A percentile compares a stretch with the other conserved stretches of the same genome.
phyloP scores from a whole-genome alignment of 2,797 vertebrate species.

The Sorex maritimensis region DNA sequence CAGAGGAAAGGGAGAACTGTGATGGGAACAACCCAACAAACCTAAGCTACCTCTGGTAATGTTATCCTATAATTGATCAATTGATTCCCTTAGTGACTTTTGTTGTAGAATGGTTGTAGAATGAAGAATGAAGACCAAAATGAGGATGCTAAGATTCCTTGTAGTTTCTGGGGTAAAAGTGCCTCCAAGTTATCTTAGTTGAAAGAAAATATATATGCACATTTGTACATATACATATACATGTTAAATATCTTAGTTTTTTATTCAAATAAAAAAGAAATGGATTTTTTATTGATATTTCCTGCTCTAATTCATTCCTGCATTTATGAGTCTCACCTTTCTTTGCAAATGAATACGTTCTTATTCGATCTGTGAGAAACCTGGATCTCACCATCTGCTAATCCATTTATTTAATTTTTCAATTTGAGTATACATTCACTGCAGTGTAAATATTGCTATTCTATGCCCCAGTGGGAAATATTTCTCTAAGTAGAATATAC shows the following conservation, averaged over 20 bases:
- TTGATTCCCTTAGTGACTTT: too few relatives aligned
- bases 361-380: not conserved
- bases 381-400: not conserved
- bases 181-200: too few relatives aligned
- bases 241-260: not conserved
- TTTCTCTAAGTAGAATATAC: not conserved
- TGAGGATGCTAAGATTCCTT: too few relatives aligned
- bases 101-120: too few relatives aligned
- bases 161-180: too few relatives aligned
- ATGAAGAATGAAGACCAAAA: too few relatives aligned
- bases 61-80: too few relatives aligned
- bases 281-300: not conserved
- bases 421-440: not conserved
- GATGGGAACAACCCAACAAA: too few relatives aligned
- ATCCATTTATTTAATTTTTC: not conserved
- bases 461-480: not conserved
- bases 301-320: not conserved
- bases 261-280: not conserved
- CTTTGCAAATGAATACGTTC: not conserved
- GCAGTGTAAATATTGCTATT: not conserved
- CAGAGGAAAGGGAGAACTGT: too few relatives aligned
- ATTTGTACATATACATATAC: not conserved
- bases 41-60: too few relatives aligned
- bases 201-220: too few relatives aligned
- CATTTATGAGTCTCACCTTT: not conserved